phyloP scores from a whole-genome alignment of 2,797 vertebrate species.

The Coilia nasus region DNA sequence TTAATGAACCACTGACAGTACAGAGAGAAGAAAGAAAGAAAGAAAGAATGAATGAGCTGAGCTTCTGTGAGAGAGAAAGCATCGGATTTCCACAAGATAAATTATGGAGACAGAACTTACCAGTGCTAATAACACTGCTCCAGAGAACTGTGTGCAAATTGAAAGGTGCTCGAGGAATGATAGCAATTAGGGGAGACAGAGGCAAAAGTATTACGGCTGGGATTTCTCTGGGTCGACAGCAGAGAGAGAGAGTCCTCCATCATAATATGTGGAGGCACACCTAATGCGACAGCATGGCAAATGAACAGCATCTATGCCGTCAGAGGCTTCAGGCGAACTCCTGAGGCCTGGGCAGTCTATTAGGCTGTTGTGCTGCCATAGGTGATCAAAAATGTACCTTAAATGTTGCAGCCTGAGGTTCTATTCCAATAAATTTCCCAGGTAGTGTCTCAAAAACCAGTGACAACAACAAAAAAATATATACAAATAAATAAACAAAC shows the following conservation, averaged over 20 bases:
- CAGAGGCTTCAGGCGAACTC: not conserved
- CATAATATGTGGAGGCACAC: not conserved
- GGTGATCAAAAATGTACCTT: not conserved
- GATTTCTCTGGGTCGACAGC: not conserved
- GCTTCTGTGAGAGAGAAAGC: conserved; percentile 72
- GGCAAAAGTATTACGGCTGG: not conserved
- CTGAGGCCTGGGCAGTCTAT: not conserved
- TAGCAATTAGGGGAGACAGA: not conserved
- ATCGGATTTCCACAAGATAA: conserved; percentile 75
- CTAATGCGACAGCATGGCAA: not conserved
- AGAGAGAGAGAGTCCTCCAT: not conserved
- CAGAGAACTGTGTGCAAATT: not conserved
- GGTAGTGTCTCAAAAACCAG: no score
- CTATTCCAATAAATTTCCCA: no score
- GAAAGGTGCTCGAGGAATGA: not conserved
- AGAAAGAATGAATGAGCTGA: conserved; percentile 60
- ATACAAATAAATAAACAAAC: no score
- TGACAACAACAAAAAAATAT: no score
- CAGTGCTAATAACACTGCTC: conserved; percentile 64
- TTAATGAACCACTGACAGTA: conserved; percentile 2
- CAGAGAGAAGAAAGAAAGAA: conserved; percentile 49
- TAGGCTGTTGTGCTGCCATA: not conserved
- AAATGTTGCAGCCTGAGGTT: not conserved
- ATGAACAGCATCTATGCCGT: not conserved
- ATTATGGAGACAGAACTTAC: conserved; percentile 71